phyloP scores from a whole-genome alignment of 2,113 vertebrate species.

The Hyla sarda region DNA sequence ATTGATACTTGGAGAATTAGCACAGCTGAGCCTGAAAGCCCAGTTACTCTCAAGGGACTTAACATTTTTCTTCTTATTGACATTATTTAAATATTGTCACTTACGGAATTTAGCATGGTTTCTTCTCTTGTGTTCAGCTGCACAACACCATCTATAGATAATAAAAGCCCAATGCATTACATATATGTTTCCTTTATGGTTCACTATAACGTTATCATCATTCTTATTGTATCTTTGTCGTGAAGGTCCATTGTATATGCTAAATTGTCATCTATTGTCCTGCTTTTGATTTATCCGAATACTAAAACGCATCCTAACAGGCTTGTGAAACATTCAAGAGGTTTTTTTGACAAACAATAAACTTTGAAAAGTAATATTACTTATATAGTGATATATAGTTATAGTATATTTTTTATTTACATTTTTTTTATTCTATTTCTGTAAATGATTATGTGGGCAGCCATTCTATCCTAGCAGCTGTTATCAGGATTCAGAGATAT shows the following conservation, averaged over 20 bases:
- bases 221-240: neutral
- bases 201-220: neutral
- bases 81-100: neutral
- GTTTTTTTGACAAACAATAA: neutral
- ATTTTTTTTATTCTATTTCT: too few species aligned
- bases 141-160: neutral
- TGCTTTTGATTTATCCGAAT: neutral
- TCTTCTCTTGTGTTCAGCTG: neutral
- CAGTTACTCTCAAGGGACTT: neutral
- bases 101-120: neutral
- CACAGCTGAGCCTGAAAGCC: neutral
- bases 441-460: too few species aligned
- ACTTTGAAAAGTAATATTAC: too few species aligned
- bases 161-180: neutral
- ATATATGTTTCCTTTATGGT: neutral
- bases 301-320: neutral
- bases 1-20: slow-evolving; percentile 7
- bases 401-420: too few species aligned
- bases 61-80: neutral
- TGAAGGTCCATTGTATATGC: too few species aligned
- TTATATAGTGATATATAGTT: too few species aligned
- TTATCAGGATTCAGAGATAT: too few species aligned
- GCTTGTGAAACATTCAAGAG: neutral
- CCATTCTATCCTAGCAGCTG: too few species aligned
- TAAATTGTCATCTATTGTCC: too few species aligned